Evolutionary conservation across 2,797 vertebrate species (phyloP), one percentile per base, ranked within the genome.

Genomic region (Anolis apletophallus): DNA sequence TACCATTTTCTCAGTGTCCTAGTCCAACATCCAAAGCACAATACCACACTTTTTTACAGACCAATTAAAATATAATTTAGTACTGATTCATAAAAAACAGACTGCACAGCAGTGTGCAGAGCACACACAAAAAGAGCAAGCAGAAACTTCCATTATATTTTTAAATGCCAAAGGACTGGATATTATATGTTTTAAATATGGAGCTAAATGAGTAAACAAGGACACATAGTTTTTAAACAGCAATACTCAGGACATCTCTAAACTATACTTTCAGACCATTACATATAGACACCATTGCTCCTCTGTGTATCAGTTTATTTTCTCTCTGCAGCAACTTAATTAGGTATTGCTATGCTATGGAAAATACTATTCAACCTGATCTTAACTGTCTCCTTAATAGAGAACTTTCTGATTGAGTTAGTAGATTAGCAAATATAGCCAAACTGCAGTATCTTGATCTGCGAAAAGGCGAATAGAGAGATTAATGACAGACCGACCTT

Each of bases 401-500:
- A 87, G 26, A 88, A 90, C 81, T 83, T 90, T 85, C 73, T 91
- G 84, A 91, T 90, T 90, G 89, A 80, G 80, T 84, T 72, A 88
- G 69, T 55, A 84, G 85, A 90, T 89, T 83, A 91, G 16, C 86
- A 86, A 1, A 29, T 61, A 59, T 78, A 40, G 71, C 75, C 16
- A 81, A 88, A 90, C 68, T 87, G 85, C 80, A 93, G 92, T 84
- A 82, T 57, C 67, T 1, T 81, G 17, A 89, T 36, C 34, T 26
- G 89, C 87, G 83, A 87, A 88, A 26, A 90, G 76, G 69, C 69
- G 91, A 93, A 94, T 83, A 26, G 67, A 93, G 90, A 91, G 57
- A 67, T 83, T 40, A 36, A 57, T 85, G 91, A 92, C 84, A 93
- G 80, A 23, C 69, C 89, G 90, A 92, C 91, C 92, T 91, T 95